A percentile compares a stretch with the other conserved stretches of the same genome.
phyloP scores from a whole-genome alignment of 2,888 invertebrate genomes.

The Scelioninae gen. 1 region DNA sequence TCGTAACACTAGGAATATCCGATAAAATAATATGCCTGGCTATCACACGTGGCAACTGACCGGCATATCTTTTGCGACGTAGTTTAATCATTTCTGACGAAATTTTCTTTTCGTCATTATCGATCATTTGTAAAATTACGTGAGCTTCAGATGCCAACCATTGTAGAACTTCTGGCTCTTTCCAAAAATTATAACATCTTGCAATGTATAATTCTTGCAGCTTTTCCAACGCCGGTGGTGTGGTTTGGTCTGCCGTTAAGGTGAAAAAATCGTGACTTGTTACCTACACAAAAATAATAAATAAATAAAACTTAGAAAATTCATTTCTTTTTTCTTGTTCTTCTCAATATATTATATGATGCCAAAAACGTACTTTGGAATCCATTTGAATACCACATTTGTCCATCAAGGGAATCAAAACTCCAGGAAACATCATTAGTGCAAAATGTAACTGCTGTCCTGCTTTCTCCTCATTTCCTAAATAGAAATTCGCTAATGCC shows the following conservation, averaged over 20 bases:
- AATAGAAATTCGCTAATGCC: slow-evolving; percentile 89
- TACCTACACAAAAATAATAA: slow-evolving; percentile 72
- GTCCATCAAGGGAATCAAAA: slow-evolving; percentile 89
- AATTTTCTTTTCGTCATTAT: slow-evolving; percentile 86
- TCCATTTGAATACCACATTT: slow-evolving; percentile 91
- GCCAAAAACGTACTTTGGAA: slow-evolving; percentile 80
- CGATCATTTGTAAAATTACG: slow-evolving; percentile 87
- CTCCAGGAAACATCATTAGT: slow-evolving; percentile 92
- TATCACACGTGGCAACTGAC: slow-evolving; percentile 88
- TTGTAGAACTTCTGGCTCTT: slow-evolving; percentile 88
- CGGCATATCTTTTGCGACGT: slow-evolving; percentile 87
- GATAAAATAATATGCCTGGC: slow-evolving; percentile 89
- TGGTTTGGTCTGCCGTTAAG: slow-evolving; percentile 85
- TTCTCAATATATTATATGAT: too few species aligned
- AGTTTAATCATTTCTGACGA: slow-evolving; percentile 86
- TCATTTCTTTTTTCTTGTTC: too few species aligned
- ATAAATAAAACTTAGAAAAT: too few species aligned
- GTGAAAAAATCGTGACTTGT: slow-evolving; percentile 80
- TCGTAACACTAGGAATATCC: slow-evolving; percentile 88
- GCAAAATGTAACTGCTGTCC: slow-evolving; percentile 90
- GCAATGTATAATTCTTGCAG: slow-evolving; percentile 90
- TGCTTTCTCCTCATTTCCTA: slow-evolving; percentile 85
- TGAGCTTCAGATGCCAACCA: slow-evolving; percentile 92
- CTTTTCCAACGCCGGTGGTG: slow-evolving; percentile 88
- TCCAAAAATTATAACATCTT: slow-evolving; percentile 91